Conservation (phyloP, 37 sponge, comb jelly and placozoan genomes). For the Ephydatia muelleri region DNA sequence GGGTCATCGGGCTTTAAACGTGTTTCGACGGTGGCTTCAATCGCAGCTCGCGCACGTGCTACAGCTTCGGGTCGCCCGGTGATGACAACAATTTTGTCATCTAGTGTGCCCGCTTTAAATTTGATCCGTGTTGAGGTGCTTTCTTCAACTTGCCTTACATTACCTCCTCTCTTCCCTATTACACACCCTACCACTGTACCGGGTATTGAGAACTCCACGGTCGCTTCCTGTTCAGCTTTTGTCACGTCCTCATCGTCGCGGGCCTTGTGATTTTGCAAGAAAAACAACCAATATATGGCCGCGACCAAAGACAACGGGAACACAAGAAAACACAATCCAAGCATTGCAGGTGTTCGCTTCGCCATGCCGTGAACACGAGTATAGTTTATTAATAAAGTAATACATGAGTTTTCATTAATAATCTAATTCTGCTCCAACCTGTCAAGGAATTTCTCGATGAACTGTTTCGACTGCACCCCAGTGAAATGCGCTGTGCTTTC, state of each 20-base stretch:
- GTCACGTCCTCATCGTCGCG: too few relatives aligned
- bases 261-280: too few relatives aligned
- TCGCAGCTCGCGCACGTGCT: constrained; percentile 6
- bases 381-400: too few relatives aligned
- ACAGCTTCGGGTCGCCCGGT: constrained; percentile 32
- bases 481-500: constrained; percentile 10
- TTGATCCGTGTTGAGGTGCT: constrained; percentile 14
- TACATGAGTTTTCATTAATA: too few relatives aligned
- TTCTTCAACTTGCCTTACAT: constrained; percentile 33
- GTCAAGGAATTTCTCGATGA: constrained; percentile 31
- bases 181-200: constrained; percentile 19
- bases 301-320: too few relatives aligned
- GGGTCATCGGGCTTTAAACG: neutral
- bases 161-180: constrained; percentile 43
- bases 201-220: constrained; percentile 36
- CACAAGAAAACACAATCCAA: too few relatives aligned
- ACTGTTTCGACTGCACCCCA: constrained; percentile 27
- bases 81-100: constrained; percentile 25
- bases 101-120: constrained; percentile 10
- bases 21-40: constrained; percentile 14
- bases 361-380: too few relatives aligned
- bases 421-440: neutral
- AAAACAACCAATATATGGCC: too few relatives aligned
- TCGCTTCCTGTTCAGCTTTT: constrained; percentile 5
- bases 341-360: too few relatives aligned